Evolutionary conservation across 2,113 vertebrate genomes (phyloP).

Genomic region (Dasypus novemcinctus): DNA sequence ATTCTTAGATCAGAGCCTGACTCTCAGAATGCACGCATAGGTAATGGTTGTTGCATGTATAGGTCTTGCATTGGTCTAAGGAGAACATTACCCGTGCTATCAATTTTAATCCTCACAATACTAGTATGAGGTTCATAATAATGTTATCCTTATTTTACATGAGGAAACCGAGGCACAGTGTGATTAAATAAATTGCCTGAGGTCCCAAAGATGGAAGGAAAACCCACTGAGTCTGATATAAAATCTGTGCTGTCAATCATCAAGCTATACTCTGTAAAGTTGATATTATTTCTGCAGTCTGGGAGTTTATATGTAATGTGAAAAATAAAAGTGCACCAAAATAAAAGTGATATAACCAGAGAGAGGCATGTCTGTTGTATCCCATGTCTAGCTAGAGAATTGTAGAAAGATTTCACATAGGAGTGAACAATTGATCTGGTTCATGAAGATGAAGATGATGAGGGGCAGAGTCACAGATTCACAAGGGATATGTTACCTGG

Average conservation of each 20-base stretch:
- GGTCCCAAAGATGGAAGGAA: neutral
- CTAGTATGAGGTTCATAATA: neutral
- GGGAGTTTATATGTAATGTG: neutral
- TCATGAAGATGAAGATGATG: neutral
- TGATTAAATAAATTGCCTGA: neutral
- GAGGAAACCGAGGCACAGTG: neutral
- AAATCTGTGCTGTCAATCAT: neutral
- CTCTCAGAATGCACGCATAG: neutral
- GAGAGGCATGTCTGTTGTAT: constrained; percentile 3
- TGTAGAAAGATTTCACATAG: neutral
- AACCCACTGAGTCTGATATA: neutral
- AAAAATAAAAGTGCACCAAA: constrained; percentile 62
- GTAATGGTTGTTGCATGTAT: neutral
- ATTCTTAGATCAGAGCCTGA: neutral
- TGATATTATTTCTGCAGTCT: neutral
- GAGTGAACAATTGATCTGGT: neutral
- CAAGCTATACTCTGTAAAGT: neutral
- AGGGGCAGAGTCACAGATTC: neutral
- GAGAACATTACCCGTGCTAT: neutral
- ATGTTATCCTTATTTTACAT: neutral
- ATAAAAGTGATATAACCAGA: constrained; percentile 39
- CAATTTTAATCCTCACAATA: neutral
- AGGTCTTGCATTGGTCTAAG: neutral
- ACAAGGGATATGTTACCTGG: fast-evolving
- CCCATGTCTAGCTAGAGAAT: neutral